These are phyloP conservation scores for Anthoscopus minutus DNA, from an alignment of 2,113 vertebrate species.

Conservation along the genomic window DNA sequence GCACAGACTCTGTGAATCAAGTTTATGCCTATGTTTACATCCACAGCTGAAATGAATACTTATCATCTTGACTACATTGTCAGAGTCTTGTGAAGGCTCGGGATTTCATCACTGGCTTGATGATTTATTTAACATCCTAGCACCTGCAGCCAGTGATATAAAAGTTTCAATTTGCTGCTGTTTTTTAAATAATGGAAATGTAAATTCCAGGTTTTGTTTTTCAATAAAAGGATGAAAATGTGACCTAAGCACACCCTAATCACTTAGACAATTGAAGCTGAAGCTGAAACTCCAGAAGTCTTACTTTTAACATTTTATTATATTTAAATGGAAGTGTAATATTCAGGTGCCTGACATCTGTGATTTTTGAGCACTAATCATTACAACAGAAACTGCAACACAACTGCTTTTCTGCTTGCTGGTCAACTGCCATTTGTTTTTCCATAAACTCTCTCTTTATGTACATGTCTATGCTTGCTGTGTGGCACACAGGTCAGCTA, in stretches of 20 bases:
- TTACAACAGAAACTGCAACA: neutral
- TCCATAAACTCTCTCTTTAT: neutral
- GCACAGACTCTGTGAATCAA: neutral
- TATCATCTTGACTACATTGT: neutral
- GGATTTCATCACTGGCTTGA: neutral
- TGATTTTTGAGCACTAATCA: neutral
- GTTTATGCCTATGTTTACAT: neutral
- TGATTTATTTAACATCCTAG: slow-evolving; percentile 13
- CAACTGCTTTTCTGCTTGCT: neutral
- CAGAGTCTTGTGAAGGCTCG: neutral
- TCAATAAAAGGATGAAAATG: neutral
- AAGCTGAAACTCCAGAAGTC: neutral
- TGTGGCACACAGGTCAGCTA: neutral
- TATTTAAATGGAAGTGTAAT: neutral
- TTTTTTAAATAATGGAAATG: neutral
- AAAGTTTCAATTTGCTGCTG: neutral
- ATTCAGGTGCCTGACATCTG: neutral
- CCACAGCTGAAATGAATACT: neutral
- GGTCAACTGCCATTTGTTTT: neutral
- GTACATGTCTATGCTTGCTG: neutral
- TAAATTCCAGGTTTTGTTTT: neutral
- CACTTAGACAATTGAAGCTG: neutral
- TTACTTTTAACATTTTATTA: neutral
- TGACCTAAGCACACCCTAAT: neutral
- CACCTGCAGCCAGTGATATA: neutral